phyloP scores from a whole-genome alignment of 2,888 invertebrate species.

The Odontothrips loti region DNA sequence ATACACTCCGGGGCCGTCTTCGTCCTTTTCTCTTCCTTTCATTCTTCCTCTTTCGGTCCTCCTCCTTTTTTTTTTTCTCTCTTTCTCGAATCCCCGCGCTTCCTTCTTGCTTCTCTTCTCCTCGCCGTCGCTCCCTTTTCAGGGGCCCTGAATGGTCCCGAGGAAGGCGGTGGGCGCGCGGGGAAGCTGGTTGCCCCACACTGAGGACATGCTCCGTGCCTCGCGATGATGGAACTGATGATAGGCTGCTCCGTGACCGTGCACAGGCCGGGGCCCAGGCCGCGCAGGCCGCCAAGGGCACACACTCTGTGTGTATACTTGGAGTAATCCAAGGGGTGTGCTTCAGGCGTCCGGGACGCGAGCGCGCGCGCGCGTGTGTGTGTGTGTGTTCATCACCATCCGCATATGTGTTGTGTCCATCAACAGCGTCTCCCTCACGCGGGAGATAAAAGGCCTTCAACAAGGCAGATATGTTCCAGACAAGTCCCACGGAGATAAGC shows the following conservation, averaged over 20 bases:
- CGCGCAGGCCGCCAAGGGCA: too few relatives aligned
- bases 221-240: conserved; percentile 1
- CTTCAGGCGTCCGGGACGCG: neutral
- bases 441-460: too few relatives aligned
- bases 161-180: too few relatives aligned
- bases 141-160: too few relatives aligned
- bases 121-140: too few relatives aligned
- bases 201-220: neutral
- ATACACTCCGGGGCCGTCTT: neutral
- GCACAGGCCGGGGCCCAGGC: neutral
- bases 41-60: neutral
- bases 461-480: too few relatives aligned
- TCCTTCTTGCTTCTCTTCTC: too few relatives aligned
- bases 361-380: neutral
- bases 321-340: neutral
- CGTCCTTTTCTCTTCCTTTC: neutral
- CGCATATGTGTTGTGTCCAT: too few relatives aligned
- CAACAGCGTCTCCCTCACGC: too few relatives aligned
- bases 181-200: neutral
- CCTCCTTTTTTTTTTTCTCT: neutral
- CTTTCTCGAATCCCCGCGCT: too few relatives aligned
- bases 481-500: too few relatives aligned
- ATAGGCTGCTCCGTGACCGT: neutral
- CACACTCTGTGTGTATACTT: neutral
- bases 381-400: neutral